Conservation (phyloP, 2,113 vertebrate species). For the Spermophilus dauricus region DNA sequence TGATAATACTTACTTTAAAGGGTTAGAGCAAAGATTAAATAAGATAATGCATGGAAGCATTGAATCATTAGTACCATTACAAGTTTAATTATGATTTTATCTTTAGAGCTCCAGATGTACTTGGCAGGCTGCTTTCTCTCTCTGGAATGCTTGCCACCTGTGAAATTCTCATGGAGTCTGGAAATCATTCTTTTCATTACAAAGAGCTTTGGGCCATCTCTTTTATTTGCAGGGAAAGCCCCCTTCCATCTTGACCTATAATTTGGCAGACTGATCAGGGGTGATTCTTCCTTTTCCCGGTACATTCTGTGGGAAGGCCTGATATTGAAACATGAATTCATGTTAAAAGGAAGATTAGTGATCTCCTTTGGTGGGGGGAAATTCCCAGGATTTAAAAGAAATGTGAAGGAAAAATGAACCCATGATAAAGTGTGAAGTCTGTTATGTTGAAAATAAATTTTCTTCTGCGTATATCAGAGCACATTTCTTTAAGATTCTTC, state of each 20-base stretch:
- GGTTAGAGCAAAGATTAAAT: slow-evolving; percentile 51
- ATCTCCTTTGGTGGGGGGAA: not conserved
- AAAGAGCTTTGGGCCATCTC: slow-evolving; percentile 18
- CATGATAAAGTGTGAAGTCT: not conserved
- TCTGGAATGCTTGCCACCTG: not conserved
- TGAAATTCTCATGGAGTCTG: slow-evolving; percentile 8
- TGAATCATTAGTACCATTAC: slow-evolving; percentile 45
- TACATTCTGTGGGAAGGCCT: not conserved
- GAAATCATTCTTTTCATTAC: slow-evolving; percentile 54
- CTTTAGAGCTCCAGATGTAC: not conserved
- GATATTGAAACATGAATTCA: not conserved
- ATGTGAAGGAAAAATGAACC: slow-evolving; percentile 16
- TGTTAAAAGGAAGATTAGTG: not conserved
- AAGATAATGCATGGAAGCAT: slow-evolving; percentile 39
- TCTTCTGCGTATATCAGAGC: not conserved
- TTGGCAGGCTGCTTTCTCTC: slow-evolving; percentile 32
- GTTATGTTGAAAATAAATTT: not conserved
- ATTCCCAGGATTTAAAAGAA: slow-evolving; percentile 36
- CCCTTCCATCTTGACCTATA: not conserved
- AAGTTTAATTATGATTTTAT: slow-evolving; percentile 73
- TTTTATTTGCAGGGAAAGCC: not conserved
- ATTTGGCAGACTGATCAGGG: not conserved
- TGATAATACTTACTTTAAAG: slow-evolving; percentile 38
- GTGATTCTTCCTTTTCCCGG: not conserved
- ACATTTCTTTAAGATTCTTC: not conserved